Base-by-base conservation (phyloP, 1,140 invertebrate genomes). In the Amphibalanus amphitrite region DNA sequence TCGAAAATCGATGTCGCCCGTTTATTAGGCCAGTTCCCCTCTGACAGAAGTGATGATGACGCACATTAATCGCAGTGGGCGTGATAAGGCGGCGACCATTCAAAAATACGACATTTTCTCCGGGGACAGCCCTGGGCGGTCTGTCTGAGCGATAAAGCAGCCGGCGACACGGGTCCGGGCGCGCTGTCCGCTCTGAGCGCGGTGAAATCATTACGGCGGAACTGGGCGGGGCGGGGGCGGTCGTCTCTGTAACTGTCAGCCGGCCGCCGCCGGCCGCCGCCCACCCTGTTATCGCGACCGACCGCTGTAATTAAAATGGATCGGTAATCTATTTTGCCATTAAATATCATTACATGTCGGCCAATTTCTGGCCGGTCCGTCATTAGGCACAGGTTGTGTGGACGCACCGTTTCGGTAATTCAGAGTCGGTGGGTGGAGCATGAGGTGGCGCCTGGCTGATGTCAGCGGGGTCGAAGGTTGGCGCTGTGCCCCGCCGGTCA, bases 251-350 rank as follows among this genome's bases (percentile, higher is more conserved):
- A 59, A 20, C 47, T 59, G 47, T 59, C 47, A 59, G 47, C 47
- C 47, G 13, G 1, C 47, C 47, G 47, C 10, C 13, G 17, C 20
- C 20, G 10, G 10, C 47, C 13, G 20, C 13, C 10, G 1, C 47
- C 47, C 10, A 8, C 47, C 47, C 47, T 59, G 47, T 59, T 59
- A 59, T 59, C 47, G 47, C 47, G 3, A 20, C 47, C 47, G 20
- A 3, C 10, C 20, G 10, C 47, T 59, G 47, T 59, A 59, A 59
- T 59, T 59, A 59, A 59, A 59, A 59, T 59, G 47, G 47, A 59
- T 59, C 20, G 47, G 47, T 59, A 59, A 59, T 59, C 47, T 59
- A 59, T 59, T 59, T 59, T 59, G 47, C 47, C 47, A 59, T 59
- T 59, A 59, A 59, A 59, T 59, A 59, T 59, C 47, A 59, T 59